These are phyloP conservation scores for Falco naumanni DNA, from an alignment of 2,797 vertebrate species.

Conservation along the genomic window DNA sequence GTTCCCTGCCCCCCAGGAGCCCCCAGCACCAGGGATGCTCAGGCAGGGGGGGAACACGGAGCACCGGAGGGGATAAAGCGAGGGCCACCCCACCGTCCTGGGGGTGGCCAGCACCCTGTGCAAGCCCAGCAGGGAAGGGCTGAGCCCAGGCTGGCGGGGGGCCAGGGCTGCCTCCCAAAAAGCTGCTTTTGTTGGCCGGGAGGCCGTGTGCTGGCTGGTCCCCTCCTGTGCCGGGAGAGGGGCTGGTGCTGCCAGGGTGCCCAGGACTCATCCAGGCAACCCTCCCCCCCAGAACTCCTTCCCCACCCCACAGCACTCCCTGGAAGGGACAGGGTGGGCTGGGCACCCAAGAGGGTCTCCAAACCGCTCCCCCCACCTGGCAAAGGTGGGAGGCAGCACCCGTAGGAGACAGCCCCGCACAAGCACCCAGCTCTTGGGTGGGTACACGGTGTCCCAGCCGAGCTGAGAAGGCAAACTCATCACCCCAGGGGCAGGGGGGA, in stretches of 20 bases:
- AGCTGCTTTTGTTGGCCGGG: neutral
- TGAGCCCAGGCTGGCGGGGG: neutral
- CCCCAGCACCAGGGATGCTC: neutral
- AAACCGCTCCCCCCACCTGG: rapidly evolving
- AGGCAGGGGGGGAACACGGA: rapidly evolving
- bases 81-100: rapidly evolving
- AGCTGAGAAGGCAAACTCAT: neutral
- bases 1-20: neutral
- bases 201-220: rapidly evolving
- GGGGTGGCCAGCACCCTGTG: neutral
- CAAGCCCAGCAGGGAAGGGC: neutral
- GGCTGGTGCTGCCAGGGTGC: neutral
- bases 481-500: neutral
- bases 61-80: rapidly evolving
- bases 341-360: neutral
- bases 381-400: neutral
- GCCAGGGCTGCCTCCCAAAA: neutral
- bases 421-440: neutral
- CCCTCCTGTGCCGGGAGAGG: neutral
- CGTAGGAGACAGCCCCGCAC: rapidly evolving
- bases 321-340: rapidly evolving
- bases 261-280: neutral
- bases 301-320: neutral
- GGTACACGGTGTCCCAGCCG: neutral
- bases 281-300: neutral